Evolutionary conservation across 2,113 vertebrate species (phyloP).

Genomic region (Piprites chloris): DNA sequence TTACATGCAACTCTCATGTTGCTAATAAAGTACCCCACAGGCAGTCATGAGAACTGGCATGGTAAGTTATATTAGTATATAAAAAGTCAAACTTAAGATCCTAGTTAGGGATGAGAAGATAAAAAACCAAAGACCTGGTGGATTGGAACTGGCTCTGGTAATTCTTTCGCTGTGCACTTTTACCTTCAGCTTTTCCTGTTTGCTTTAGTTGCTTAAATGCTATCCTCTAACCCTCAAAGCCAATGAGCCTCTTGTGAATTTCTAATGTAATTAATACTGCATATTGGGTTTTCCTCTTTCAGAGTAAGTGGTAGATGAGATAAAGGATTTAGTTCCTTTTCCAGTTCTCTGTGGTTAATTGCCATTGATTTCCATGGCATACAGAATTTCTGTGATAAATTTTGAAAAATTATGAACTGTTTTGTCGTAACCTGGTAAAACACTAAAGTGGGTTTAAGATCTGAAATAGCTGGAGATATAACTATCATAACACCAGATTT

Average conservation of each 20-base stretch:
- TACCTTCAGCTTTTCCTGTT: not conserved
- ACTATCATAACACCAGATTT: not conserved
- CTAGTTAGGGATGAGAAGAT: constrained; percentile 66
- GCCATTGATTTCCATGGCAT: not conserved
- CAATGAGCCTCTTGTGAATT: not conserved
- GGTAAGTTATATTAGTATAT: constrained; percentile 23
- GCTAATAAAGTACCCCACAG: not conserved
- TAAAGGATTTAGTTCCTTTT: not conserved
- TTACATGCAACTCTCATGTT: constrained; percentile 43
- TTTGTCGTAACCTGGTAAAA: not conserved
- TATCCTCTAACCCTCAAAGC: not conserved
- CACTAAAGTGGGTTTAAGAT: not conserved
- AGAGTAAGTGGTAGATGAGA: not conserved
- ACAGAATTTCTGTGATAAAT: not conserved
- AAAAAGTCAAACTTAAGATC: not conserved
- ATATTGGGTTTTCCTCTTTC: not conserved
- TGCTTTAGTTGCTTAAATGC: not conserved
- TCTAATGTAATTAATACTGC: not conserved
- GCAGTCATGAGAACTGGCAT: not conserved
- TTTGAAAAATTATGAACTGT: not conserved
- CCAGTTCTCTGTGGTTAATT: not conserved
- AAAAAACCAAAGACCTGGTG: constrained; percentile 53
- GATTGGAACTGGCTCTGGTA: not conserved
- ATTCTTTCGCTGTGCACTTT: not conserved
- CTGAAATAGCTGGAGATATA: not conserved